Percentiles rank a stretch among this genome's conserved stretches.
Evolutionary conservation across 2,797 vertebrate species (phyloP).

Genomic region (Nyctalus aviator): DNA sequence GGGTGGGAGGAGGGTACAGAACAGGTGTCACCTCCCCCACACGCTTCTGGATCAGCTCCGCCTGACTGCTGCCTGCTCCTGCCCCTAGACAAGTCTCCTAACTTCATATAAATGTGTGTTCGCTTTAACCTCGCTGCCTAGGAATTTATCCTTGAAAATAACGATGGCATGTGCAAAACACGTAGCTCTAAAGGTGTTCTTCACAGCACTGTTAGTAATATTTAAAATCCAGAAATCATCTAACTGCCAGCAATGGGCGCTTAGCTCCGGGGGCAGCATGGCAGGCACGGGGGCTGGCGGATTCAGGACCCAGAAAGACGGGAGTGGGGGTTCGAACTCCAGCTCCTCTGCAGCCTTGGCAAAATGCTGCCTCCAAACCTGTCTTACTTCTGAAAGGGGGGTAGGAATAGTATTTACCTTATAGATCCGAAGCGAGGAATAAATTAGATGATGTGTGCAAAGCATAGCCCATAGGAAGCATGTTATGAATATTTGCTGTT

Average conservation of each 20-base stretch:
- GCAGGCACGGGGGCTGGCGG: rapidly evolving
- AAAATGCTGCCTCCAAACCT: background rate
- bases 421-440: conserved; percentile 1
- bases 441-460: conserved; percentile 37
- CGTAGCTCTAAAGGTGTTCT: conserved; percentile 7
- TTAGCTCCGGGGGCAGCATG: background rate
- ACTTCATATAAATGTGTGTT: background rate
- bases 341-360: background rate
- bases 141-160: conserved; percentile 56
- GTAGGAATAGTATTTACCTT: conserved; percentile 43
- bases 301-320: background rate
- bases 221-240: conserved; percentile 10
- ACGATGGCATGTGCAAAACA: background rate
- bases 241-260: background rate
- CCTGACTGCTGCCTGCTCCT: background rate
- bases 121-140: background rate
- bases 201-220: conserved; percentile 13
- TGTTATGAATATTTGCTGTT: conserved; percentile 69
- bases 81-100: background rate
- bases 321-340: background rate
- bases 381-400: background rate
- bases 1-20: rapidly evolving
- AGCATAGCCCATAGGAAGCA: conserved; percentile 50
- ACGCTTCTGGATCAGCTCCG: background rate
- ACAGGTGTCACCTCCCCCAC: background rate